phyloP scores from a whole-genome alignment of 2,797 vertebrate genomes.

The Meda fulgida region DNA sequence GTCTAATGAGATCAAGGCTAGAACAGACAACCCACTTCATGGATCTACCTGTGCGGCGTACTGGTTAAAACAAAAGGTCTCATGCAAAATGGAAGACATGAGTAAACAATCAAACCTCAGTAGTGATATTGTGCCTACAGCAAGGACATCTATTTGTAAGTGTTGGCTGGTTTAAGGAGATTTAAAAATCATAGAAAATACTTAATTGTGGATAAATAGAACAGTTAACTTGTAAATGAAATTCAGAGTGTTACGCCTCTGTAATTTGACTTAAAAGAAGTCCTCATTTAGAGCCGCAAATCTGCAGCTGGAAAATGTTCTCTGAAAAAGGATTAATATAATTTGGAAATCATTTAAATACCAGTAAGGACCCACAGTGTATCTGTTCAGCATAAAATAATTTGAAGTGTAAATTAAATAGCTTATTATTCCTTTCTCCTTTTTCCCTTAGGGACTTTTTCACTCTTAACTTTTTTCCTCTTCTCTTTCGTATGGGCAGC shows the following conservation, averaged over 20 bases:
- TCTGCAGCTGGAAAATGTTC: slow-evolving; percentile 78
- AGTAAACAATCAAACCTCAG: slow-evolving; percentile 66
- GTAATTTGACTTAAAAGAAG: slow-evolving; percentile 84
- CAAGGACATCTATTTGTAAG: slow-evolving; percentile 37
- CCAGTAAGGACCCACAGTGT: slow-evolving; percentile 82
- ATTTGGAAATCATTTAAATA: slow-evolving; percentile 86
- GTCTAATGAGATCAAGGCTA: slow-evolving; percentile 74
- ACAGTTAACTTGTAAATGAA: slow-evolving; percentile 76
- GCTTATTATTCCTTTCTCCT: slow-evolving; percentile 82
- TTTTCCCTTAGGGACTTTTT: slow-evolving; percentile 76
- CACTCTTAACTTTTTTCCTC: slow-evolving; percentile 57
- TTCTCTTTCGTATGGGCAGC: slow-evolving; percentile 71
- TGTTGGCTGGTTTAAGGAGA: slow-evolving; percentile 12
- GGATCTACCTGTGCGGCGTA: neutral
- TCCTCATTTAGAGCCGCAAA: slow-evolving; percentile 83
- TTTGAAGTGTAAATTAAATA: slow-evolving; percentile 85
- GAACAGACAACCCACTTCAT: slow-evolving; percentile 30
- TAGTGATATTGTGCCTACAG: slow-evolving; percentile 57
- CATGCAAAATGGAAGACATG: slow-evolving; percentile 58
- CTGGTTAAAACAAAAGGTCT: slow-evolving; percentile 27
- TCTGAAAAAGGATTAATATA: slow-evolving; percentile 88
- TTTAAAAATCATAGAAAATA: slow-evolving; percentile 65
- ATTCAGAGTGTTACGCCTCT: slow-evolving; percentile 72
- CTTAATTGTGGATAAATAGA: slow-evolving; percentile 73
- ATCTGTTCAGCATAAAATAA: slow-evolving; percentile 84